phyloP scores from a whole-genome alignment of 1,140 invertebrate species.

The Ectropis grisescens region DNA sequence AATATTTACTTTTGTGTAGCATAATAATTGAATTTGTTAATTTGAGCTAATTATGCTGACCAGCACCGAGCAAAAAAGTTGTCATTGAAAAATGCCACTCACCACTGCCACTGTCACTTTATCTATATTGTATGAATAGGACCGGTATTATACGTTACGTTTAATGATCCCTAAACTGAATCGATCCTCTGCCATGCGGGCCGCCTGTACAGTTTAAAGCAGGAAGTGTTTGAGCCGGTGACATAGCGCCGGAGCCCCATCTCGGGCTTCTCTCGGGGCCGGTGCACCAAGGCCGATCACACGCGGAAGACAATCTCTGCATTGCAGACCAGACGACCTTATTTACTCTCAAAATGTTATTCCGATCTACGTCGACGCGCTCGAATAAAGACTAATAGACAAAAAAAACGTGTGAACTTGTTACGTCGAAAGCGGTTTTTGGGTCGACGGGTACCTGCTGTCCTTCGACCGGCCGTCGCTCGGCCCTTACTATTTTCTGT shows the following conservation, averaged over 20 bases:
- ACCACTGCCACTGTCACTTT: constrained; percentile 5
- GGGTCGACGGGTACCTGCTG: constrained; percentile 41
- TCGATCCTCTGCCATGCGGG: no score
- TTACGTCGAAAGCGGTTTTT: constrained; percentile 19
- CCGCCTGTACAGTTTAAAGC: constrained; percentile 6
- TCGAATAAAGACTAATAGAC: constrained; percentile 8
- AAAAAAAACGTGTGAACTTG: constrained; percentile 31
- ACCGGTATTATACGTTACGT: no score
- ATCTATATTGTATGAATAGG: no score
- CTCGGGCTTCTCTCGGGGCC: no score
- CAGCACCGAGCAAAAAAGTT: constrained; percentile 10
- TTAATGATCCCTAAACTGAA: no score
- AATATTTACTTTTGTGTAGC: constrained; percentile 12
- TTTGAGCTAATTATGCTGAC: constrained; percentile 14
- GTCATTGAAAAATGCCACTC: constrained; percentile 6
- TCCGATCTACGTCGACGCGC: constrained; percentile 13
- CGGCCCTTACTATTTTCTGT: constrained; percentile 31
- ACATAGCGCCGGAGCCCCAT: neutral
- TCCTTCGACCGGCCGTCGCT: constrained; percentile 29
- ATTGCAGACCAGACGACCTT: constrained; percentile 33
- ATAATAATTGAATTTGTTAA: constrained; percentile 1
- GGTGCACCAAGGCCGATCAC: constrained; percentile 33
- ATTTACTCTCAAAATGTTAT: constrained; percentile 25
- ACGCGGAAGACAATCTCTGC: constrained; percentile 64
- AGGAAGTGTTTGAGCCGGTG: constrained; percentile 15